phyloP scores from a whole-genome alignment of 2,113 vertebrate genomes.

The Tragelaphus imberbis region DNA sequence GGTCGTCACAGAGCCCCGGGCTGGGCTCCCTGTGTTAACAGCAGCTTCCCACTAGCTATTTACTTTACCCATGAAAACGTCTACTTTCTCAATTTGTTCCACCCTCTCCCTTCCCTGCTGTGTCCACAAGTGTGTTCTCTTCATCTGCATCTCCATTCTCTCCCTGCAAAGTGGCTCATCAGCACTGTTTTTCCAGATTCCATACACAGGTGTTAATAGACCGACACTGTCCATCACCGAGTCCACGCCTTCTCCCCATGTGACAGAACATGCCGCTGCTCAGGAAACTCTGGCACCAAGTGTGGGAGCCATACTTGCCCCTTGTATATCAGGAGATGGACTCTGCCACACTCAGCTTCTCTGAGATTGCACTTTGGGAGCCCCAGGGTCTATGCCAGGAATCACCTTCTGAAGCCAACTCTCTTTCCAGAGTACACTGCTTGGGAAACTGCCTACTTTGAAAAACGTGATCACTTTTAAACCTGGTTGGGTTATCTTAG shows the following conservation, averaged over 20 bases:
- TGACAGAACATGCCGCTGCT: background rate
- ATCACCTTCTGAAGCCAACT: background rate
- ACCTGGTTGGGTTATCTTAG: conserved; percentile 46
- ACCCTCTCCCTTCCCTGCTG: no score
- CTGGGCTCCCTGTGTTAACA: background rate
- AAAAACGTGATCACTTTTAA: conserved; percentile 42
- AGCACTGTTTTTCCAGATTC: background rate
- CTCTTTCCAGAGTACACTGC: background rate
- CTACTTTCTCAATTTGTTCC: background rate
- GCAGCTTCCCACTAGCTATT: background rate
- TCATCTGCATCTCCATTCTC: background rate
- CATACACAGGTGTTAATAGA: background rate
- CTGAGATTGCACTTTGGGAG: background rate
- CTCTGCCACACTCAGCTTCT: background rate
- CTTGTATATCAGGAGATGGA: background rate
- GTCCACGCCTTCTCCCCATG: background rate
- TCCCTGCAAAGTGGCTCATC: background rate
- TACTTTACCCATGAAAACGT: background rate
- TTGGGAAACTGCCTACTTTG: conserved; percentile 26
- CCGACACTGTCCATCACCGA: background rate
- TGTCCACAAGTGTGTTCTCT: background rate
- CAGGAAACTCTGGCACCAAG: background rate
- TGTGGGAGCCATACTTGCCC: background rate
- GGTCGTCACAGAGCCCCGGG: background rate
- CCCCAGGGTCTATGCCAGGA: background rate